phyloP scores from a whole-genome alignment of 2,113 vertebrate species.

The Syngnathus typhle region DNA sequence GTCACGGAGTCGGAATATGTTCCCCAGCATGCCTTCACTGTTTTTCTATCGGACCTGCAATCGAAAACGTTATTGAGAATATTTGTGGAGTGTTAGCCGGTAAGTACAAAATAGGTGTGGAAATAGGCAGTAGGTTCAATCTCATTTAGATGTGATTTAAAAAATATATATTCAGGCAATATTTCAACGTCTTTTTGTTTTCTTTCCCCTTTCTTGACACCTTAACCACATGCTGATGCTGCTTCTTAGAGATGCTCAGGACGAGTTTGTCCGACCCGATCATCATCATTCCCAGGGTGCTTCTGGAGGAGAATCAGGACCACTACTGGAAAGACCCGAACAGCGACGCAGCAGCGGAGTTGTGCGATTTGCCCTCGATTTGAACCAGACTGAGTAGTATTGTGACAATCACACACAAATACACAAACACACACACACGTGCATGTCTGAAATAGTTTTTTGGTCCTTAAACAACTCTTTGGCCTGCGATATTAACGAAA shows the following conservation, averaged over 20 bases:
- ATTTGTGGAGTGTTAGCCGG: slow-evolving; percentile 30
- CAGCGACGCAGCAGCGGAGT: slow-evolving; percentile 57
- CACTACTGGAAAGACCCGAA: slow-evolving; percentile 60
- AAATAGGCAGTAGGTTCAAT: slow-evolving; percentile 12
- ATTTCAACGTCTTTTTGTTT: slow-evolving; percentile 62
- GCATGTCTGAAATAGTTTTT: slow-evolving; percentile 53
- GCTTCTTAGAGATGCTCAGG: slow-evolving; percentile 69
- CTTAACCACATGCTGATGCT: slow-evolving; percentile 67
- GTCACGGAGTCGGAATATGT: slow-evolving; percentile 8
- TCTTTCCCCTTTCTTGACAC: slow-evolving; percentile 38
- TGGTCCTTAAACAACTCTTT: slow-evolving; percentile 29
- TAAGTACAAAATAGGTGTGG: slow-evolving; percentile 45
- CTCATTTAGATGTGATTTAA: not conserved
- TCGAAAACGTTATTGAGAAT: slow-evolving; percentile 21
- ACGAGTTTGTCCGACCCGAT: slow-evolving; percentile 68
- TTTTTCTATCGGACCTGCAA: slow-evolving; percentile 56
- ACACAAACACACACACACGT: not conserved
- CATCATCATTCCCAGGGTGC: slow-evolving; percentile 75
- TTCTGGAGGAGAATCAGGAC: slow-evolving; percentile 69
- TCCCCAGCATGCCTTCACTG: slow-evolving; percentile 50
- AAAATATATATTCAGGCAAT: not conserved
- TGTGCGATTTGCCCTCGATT: slow-evolving; percentile 71
- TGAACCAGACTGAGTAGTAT: slow-evolving; percentile 56
- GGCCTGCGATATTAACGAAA: slow-evolving; percentile 48
- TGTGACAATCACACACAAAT: slow-evolving; percentile 19